Conservation (phyloP, 2,113 vertebrate species). For the Sylvia atricapilla region DNA sequence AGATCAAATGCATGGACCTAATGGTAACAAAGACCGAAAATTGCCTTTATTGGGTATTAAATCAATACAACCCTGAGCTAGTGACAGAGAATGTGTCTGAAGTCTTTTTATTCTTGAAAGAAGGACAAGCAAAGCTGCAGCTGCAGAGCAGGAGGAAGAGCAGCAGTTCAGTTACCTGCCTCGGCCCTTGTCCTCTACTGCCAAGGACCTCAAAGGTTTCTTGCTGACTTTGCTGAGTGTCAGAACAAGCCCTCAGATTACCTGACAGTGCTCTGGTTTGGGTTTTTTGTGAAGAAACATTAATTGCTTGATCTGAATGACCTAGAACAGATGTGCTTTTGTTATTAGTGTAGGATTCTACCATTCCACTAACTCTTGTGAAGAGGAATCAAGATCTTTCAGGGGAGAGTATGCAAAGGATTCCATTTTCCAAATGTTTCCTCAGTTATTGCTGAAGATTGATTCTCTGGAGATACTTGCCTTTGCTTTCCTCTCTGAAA, state of each 20-base stretch:
- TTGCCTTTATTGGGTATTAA: not conserved
- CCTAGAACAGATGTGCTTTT: not conserved
- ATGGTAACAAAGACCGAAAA: not conserved
- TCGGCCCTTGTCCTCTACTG: rapidly evolving
- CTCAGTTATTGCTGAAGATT: not conserved
- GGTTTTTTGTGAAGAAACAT: not conserved
- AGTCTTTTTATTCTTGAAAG: not conserved
- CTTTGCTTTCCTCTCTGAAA: not conserved
- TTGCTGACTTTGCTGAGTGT: not conserved
- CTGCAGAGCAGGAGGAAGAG: not conserved
- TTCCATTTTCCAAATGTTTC: not conserved
- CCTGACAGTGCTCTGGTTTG: not conserved
- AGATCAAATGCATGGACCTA: not conserved
- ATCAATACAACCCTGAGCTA: not conserved
- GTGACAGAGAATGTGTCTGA: not conserved
- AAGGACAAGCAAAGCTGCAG: not conserved
- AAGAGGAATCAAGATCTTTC: not conserved
- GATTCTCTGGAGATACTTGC: not conserved
- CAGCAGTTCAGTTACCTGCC: not conserved
- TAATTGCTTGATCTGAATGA: not conserved
- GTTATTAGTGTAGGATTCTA: not conserved
- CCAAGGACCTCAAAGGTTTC: not conserved
- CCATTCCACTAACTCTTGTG: not conserved
- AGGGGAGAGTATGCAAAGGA: not conserved
- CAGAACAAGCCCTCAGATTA: not conserved